These are phyloP conservation scores for Notarius lentiginosus DNA, from an alignment of 2,113 vertebrate species.

Conservation along the genomic window DNA sequence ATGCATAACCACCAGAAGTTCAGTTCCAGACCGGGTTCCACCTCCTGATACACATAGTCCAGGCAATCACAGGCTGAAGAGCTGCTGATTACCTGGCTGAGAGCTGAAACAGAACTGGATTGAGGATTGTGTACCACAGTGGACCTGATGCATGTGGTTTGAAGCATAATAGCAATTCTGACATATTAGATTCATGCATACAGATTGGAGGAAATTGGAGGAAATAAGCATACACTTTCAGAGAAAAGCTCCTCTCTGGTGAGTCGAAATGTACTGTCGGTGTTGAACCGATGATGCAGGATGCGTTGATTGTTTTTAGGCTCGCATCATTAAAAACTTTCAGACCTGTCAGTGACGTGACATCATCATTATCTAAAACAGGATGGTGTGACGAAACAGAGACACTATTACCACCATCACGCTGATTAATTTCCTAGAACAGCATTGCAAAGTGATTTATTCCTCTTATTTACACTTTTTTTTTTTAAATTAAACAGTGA, in stretches of 20 bases:
- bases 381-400: background rate
- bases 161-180: conserved; percentile 11
- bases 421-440: background rate
- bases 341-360: background rate
- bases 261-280: background rate
- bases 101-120: conserved; percentile 15
- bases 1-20: conserved; percentile 39
- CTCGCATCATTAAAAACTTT: background rate
- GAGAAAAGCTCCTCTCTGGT: no score
- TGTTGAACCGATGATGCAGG: background rate
- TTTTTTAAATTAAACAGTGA: background rate
- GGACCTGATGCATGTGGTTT: background rate
- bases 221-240: background rate
- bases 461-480: background rate
- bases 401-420: background rate
- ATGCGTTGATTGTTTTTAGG: background rate
- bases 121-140: background rate
- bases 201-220: background rate
- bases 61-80: conserved; percentile 21
- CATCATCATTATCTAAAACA: background rate
- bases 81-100: conserved; percentile 14
- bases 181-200: conserved; percentile 3
- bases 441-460: background rate
- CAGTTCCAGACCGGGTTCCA: conserved; percentile 24
- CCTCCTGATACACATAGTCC: conserved; percentile 7